Conservation (phyloP, 2,113 vertebrate genomes). For the Ceyx margarethae region DNA sequence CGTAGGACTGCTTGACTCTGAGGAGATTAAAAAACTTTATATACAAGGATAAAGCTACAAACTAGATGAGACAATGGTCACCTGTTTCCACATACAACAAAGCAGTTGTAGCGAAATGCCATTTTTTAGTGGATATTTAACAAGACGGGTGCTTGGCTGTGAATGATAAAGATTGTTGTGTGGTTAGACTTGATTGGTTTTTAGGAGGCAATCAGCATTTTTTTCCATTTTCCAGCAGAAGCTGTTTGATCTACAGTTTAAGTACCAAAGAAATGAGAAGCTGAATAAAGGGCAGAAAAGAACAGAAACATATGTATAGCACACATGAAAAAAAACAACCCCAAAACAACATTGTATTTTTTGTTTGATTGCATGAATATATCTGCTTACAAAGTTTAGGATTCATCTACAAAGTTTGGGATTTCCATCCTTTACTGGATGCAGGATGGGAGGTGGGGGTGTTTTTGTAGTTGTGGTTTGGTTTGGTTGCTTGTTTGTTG, state of each 20-base stretch:
- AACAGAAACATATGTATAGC: background rate
- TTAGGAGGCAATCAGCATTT: background rate
- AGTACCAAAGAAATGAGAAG: background rate
- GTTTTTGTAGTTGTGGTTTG: too few species aligned
- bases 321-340: background rate
- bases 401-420: background rate
- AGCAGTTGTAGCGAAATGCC: background rate
- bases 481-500: too few species aligned
- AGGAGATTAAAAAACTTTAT: background rate
- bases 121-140: background rate
- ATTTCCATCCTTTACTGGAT: too few species aligned
- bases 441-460: too few species aligned
- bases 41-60: background rate
- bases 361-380: background rate
- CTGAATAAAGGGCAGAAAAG: background rate
- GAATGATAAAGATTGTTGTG: background rate
- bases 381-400: background rate
- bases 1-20: background rate
- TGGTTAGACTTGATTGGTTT: background rate
- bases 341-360: background rate
- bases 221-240: background rate
- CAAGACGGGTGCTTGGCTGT: background rate
- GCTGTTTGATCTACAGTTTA: background rate
- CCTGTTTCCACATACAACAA: background rate
- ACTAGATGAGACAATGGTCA: background rate